These are phyloP conservation scores for Melozone crissalis DNA, from an alignment of 2,113 vertebrate species.

Conservation along the genomic window DNA sequence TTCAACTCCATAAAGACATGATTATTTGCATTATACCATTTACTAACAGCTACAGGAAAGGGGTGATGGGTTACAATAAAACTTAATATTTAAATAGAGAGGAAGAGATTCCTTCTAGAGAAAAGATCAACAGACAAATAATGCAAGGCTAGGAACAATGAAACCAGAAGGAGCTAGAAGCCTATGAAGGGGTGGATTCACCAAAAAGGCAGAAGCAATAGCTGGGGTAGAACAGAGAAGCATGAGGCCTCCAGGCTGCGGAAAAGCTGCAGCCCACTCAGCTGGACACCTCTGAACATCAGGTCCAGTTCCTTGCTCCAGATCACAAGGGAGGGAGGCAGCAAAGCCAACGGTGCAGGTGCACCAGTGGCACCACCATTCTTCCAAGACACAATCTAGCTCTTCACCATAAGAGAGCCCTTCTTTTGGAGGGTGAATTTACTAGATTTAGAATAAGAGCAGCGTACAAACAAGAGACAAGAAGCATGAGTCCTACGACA, in stretches of 20 bases:
- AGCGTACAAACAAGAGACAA: background rate
- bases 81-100: background rate
- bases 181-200: background rate
- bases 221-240: background rate
- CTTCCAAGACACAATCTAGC: background rate
- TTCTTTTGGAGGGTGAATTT: background rate
- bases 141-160: background rate
- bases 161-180: background rate
- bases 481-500: background rate
- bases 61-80: background rate
- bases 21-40: background rate
- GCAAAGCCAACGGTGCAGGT: accelerated
- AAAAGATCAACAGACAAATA: background rate
- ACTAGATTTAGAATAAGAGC: background rate
- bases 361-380: background rate
- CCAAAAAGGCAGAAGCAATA: background rate
- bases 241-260: background rate
- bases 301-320: background rate
- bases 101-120: background rate
- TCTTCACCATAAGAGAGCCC: background rate
- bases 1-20: background rate
- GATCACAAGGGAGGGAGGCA: background rate
- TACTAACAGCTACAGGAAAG: background rate
- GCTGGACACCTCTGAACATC: background rate
- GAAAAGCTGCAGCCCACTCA: background rate